Evolutionary conservation across 2,888 invertebrate genomes (phyloP), one percentile per base, ranked within the genome.

Genomic region (Aporophyla nigra): DNA sequence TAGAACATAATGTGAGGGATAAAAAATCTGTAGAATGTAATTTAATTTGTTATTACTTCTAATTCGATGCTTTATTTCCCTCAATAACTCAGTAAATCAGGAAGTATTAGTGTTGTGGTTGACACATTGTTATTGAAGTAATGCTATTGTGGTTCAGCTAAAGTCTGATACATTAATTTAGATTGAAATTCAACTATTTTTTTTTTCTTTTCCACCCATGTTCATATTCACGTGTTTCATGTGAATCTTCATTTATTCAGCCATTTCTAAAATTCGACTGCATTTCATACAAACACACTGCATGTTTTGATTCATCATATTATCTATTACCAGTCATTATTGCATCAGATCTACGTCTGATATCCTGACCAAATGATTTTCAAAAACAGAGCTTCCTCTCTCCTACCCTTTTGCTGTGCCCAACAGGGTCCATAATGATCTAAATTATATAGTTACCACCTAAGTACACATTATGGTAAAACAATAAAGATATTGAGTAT

Each of bases 281-380:
- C 51, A n/a, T n/a, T 33, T 5, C 16, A 9, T 43, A 24, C 7
- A 1, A 54, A 16, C 54, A 54, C 9, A 51, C 63, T 56, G 33
- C 51, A 43, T 62, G 27, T 62, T 69, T 56, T n/a, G 10, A 46
- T 58, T 58, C 14, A 27, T 46, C 6, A 67, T 74, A 43, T 76
- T 59, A 51, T n/a, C 19, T 51, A 5, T 46, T 58, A 62, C 67
- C 49, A n/a, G 4, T 40, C 16, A 46, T 53, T 24, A n/a, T 79
- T 79, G 66, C 72, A 61, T 72, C 66, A 72, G 59, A 72, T 61
- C n/a, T 27, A 61, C 21, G 21, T 40, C 14, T 49, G 7, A 16
- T 40, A 33, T 33, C 33, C 3, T 33, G 33, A 33, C 33, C 33
- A 33, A 33, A 33, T 33, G 33, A 33, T 33, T 33, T 33, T 33